A percentile compares a stretch with the other conserved stretches of the same genome.
Evolutionary conservation across 2,797 vertebrate genomes (phyloP).

Genomic region (Lagocephalus sceleratus): DNA sequence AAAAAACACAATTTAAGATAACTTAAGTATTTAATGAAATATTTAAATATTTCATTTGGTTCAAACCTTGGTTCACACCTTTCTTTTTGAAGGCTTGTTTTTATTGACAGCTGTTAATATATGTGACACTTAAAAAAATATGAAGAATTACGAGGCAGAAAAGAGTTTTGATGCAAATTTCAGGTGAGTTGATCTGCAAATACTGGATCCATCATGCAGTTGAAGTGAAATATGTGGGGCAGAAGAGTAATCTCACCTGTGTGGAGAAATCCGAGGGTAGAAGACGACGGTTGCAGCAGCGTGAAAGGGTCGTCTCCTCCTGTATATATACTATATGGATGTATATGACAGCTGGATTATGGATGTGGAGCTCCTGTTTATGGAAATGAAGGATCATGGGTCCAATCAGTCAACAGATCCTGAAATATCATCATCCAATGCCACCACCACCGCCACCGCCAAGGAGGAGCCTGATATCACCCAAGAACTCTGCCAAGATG

Average conservation of each 20-base stretch:
- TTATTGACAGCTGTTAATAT: too few relatives aligned
- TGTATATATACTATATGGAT: constrained; percentile 60
- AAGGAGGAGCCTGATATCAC: constrained; percentile 58
- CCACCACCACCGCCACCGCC: constrained; percentile 24
- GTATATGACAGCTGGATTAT: constrained; percentile 55
- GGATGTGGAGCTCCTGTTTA: constrained; percentile 70
- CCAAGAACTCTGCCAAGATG: constrained; percentile 18
- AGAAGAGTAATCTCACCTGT: constrained; percentile 59
- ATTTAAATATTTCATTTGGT: too few relatives aligned
- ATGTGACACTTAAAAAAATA: neutral
- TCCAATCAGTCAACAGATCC: constrained; percentile 66
- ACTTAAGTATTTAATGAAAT: too few relatives aligned
- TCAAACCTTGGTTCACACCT: too few relatives aligned
- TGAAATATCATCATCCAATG: constrained; percentile 69
- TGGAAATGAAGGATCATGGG: constrained; percentile 70
- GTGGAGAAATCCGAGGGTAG: constrained; percentile 20
- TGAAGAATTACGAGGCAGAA: too few relatives aligned
- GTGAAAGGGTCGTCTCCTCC: constrained; percentile 27
- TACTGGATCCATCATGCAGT: neutral
- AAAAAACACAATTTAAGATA: too few relatives aligned
- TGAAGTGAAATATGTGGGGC: constrained; percentile 13
- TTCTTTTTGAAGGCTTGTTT: too few relatives aligned
- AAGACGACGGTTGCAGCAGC: constrained; percentile 51
- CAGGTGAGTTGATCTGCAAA: too few relatives aligned
- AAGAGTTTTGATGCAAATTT: constrained; percentile 3